phyloP scores from a whole-genome alignment of 1,140 invertebrate genomes.

The Cydia amplana region DNA sequence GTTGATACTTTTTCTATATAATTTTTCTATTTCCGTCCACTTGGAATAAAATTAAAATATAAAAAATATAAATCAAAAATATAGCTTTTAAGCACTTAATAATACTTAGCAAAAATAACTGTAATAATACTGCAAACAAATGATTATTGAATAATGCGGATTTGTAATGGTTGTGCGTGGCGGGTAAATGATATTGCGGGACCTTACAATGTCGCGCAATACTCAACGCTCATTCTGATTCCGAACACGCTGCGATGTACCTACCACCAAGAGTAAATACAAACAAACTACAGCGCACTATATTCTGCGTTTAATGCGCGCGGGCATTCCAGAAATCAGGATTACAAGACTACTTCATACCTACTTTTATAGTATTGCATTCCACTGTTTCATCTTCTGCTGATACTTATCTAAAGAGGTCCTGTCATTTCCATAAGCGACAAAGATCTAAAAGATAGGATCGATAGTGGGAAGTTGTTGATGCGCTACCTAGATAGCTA shows the following conservation, averaged over 20 bases:
- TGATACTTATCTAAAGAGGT: conserved; percentile 24
- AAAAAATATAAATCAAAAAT: no score
- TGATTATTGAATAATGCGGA: conserved; percentile 4
- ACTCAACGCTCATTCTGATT: conserved; percentile 48
- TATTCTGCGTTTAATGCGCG: conserved; percentile 48
- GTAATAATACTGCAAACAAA: not conserved
- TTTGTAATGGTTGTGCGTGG: not conserved
- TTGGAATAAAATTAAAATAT: no score
- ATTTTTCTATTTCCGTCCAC: no score
- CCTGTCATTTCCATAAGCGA: conserved; percentile 26
- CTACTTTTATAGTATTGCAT: conserved; percentile 41
- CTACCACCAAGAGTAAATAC: conserved; percentile 31
- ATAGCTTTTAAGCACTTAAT: not conserved
- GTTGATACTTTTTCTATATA: no score
- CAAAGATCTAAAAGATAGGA: conserved; percentile 28
- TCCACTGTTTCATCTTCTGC: conserved; percentile 14
- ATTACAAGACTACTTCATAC: conserved; percentile 52
- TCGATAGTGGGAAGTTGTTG: not conserved
- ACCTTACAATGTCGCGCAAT: conserved; percentile 28
- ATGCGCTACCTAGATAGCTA: conserved; percentile 4
- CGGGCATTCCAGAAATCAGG: conserved; percentile 66
- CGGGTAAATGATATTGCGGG: conserved; percentile 6
- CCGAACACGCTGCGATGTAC: conserved; percentile 46
- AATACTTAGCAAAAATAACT: not conserved
- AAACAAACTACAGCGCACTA: conserved; percentile 49